Base-by-base conservation (phyloP, 2,113 vertebrate genomes). In the Trematomus loennbergii region DNA sequence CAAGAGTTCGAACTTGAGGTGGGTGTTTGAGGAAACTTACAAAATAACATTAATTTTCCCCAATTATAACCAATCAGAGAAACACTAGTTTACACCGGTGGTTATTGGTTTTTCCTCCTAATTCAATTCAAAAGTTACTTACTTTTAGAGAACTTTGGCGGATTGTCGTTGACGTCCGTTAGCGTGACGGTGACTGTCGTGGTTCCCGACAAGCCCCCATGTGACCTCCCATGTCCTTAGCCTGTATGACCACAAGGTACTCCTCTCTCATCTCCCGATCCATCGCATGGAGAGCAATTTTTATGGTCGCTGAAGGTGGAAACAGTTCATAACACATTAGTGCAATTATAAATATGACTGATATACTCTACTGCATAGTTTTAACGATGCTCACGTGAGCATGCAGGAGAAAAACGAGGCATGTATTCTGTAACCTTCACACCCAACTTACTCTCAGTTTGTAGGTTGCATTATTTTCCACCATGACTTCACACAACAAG, bases 181-280 rank as follows among this genome's bases (percentile, higher is more conserved):
- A 99, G 96, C 0, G 96, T 98, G 84, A 99, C 96, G 3, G 97
- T 99, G 73, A 99, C 96, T 0, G 98, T 99, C 0, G 98, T 99
- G 0, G 98, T 99, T 82, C 98, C 98, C 46, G 98, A 99, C 68
- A 99, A 93, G 73, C 98, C 98, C 0, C 98, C 89, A 98, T 99
- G 83, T 99, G 98, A 83, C 98, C 98, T 67, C 98, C 98, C 98
- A 99, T 99, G 91, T 99, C 98, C 92, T 99, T 99, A 73, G 98
- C 98, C 93, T 99, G 98, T 78, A 99, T 99, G 79, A 99, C 98
- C 11, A 99, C 97, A 80, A 97, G 94, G 84, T 99, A 99, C 83
- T 98, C 97, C 81, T 99, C 98, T 90, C 97, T 97, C 92, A 98
- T 96, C 95, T 99, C 98, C 78, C 98, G 96, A 87, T 99, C 98